Evolutionary conservation across 2,113 vertebrate species (phyloP).

Genomic region (Emydura subglobosa): DNA sequence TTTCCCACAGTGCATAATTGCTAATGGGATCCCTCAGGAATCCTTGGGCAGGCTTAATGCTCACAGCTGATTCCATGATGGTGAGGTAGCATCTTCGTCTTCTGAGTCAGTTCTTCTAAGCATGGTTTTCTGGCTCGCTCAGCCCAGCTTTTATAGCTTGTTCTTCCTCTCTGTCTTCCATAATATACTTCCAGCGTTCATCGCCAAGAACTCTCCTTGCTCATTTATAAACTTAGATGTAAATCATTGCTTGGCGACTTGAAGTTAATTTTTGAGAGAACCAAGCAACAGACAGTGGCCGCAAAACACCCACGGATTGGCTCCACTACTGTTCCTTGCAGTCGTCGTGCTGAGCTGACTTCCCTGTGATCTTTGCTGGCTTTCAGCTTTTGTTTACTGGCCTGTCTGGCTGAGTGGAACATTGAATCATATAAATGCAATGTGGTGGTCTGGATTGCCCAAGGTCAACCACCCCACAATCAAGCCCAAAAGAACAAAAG

Average conservation of each 20-base stretch:
- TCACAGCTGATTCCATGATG: background rate
- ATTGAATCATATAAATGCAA: slow-evolving; percentile 25
- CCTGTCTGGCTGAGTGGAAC: background rate
- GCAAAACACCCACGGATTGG: background rate
- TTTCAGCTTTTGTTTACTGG: rapidly evolving
- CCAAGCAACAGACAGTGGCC: background rate
- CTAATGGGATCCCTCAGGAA: background rate
- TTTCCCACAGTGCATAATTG: background rate
- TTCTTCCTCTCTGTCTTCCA: background rate
- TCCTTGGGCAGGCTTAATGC: background rate
- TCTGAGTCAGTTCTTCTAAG: background rate
- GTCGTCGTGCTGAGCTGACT: rapidly evolving
- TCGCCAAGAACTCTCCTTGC: background rate
- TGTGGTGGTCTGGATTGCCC: slow-evolving; percentile 5
- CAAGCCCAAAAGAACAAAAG: no score
- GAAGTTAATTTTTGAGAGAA: background rate
- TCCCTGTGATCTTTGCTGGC: background rate
- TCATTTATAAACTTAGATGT: background rate
- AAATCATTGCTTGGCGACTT: background rate
- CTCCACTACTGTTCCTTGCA: background rate
- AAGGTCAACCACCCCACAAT: no score
- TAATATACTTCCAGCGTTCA: background rate
- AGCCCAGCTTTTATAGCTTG: background rate
- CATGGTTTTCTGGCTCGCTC: background rate
- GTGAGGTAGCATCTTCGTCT: background rate